Conservation (phyloP, 2,888 invertebrate species). For the Agrilus biguttatus region DNA sequence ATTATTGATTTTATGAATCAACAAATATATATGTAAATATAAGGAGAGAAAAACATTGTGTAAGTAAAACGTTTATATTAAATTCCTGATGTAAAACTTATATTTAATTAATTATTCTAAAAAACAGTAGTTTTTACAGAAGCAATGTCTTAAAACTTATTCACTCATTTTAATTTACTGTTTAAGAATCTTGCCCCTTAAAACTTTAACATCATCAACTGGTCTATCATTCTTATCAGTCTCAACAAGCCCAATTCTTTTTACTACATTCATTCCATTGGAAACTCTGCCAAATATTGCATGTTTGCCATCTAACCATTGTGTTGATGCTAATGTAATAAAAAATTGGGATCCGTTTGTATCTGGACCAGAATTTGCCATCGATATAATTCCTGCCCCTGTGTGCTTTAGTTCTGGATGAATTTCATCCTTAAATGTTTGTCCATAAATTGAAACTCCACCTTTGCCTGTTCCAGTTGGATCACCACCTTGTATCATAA, state of each 20-base stretch:
- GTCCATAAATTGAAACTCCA: conserved; percentile 93
- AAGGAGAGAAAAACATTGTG: no score
- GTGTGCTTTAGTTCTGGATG: conserved; percentile 88
- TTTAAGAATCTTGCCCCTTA: conserved; percentile 39
- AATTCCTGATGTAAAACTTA: no score
- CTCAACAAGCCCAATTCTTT: conserved; percentile 85
- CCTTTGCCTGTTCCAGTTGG: conserved; percentile 89
- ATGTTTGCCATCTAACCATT: conserved; percentile 97
- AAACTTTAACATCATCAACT: conserved; percentile 71
- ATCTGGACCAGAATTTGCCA: conserved; percentile 97
- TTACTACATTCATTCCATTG: conserved; percentile 80
- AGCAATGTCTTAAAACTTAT: neutral
- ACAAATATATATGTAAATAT: no score
- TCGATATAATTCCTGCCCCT: conserved; percentile 80
- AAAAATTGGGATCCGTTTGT: conserved; percentile 98
- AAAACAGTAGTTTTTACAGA: neutral
- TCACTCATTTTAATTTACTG: conserved; percentile 13
- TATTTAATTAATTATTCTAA: no score
- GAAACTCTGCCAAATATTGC: conserved; percentile 87
- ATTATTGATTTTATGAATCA: no score
- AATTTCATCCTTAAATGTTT: conserved; percentile 90
- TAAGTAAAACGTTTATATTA: no score
- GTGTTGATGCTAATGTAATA: conserved; percentile 89
- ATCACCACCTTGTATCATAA: conserved; percentile 94
- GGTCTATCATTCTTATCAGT: conserved; percentile 89